Base-by-base conservation (phyloP, 2,888 invertebrate species). In the Lepidocyrtinus sp. region DNA sequence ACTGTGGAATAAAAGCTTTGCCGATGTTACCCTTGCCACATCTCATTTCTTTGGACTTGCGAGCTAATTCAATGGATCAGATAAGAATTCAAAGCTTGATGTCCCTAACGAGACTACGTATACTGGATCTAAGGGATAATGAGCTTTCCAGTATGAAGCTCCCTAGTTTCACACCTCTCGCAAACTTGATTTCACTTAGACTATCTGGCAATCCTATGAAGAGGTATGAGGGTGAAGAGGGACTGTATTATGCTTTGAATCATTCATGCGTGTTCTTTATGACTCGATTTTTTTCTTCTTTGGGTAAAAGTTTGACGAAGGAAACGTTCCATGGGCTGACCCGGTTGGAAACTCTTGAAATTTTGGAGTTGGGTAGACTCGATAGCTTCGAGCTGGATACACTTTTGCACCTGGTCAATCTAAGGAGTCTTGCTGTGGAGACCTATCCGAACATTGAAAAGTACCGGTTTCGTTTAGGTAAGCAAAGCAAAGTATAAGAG, bases 141-240 rank as follows among this genome's bases (percentile, higher is more conserved):
- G 93, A 93, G 87, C 89, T 96, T 82, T 91, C 91, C 73, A 92
- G 93, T 86, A 91, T 95, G 87, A 95, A 94, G 85, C 92, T 93
- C 87, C 92, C 94, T 83, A 91, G 93, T 86, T 95, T 95, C 92
- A 90, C 92, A 87, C 90, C 93, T 88, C 91, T 96, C 83, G 92
- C 91, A 77, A 91, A 93, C 82, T 91, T 97, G 84, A 93, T 94
- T 84, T 91, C 92, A 63, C 90, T 97, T 73, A 95, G 96, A 88
- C 88, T 96, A 72, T 95, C 96, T 0, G 92, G 92, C 87, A 97
- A 97, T 90, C 95, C 95, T 7, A 92, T 96, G 81, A 91, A 92
- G 89, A 85, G 84, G 86, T 86, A 71, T 64, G 36, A n/a, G n/a
- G 27, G n/a, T 64, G 26, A 64, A 61, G 17, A 19, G 61, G n/a